phyloP scores from a whole-genome alignment of 2,113 vertebrate species.

The Oncorhynchus clarkii region DNA sequence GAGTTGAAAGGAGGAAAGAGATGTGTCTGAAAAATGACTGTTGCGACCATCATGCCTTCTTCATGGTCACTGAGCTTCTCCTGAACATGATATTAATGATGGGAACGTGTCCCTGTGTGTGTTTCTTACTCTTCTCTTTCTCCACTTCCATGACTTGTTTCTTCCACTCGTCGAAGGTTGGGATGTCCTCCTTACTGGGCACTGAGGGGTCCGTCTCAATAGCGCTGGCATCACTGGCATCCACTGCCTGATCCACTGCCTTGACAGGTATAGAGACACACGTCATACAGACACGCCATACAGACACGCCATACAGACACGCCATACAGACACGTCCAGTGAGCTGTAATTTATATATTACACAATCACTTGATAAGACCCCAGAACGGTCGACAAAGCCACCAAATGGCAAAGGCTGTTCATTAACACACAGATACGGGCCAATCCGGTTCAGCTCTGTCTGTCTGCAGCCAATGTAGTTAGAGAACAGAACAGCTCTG shows the following conservation, averaged over 20 bases:
- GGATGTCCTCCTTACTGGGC: slow-evolving; percentile 92
- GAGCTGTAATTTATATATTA: no score
- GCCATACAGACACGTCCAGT: background rate
- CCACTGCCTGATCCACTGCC: slow-evolving; percentile 37
- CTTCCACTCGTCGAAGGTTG: slow-evolving; percentile 98
- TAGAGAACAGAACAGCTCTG: no score
- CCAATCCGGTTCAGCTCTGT: no score
- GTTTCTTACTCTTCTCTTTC: slow-evolving; percentile 93
- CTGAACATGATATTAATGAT: background rate
- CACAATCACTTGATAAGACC: no score
- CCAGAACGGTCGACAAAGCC: no score
- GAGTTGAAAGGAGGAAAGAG: no score
- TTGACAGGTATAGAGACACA: background rate
- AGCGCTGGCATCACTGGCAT: slow-evolving; percentile 68
- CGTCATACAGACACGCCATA: no score
- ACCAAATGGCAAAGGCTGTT: no score
- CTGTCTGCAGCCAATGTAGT: no score
- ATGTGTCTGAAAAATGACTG: slow-evolving; percentile 2
- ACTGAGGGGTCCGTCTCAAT: slow-evolving; percentile 83
- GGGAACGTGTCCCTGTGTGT: background rate
- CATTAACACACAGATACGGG: no score
- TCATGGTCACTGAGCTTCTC: background rate
- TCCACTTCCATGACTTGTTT: slow-evolving; percentile 99
- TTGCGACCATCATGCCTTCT: background rate
- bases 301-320: no score